Evolutionary conservation across 2,797 vertebrate genomes (phyloP).

Genomic region (Cephalopachus bancanus): DNA sequence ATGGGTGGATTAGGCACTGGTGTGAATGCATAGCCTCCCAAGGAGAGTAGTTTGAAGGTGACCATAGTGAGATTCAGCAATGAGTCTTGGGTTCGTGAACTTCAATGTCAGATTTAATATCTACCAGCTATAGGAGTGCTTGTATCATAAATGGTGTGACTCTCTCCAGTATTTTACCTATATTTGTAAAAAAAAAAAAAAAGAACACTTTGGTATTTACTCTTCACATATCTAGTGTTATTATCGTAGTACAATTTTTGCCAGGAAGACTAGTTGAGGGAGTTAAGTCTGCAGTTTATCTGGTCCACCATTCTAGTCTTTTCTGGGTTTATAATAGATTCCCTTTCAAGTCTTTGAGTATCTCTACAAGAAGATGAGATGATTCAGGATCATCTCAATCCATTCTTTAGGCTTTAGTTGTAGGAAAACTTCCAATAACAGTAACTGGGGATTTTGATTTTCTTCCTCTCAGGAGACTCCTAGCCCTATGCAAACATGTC

Average conservation of each 20-base stretch:
- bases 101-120: too few species aligned
- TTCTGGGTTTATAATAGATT: fast-evolving
- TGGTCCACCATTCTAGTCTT: background rate
- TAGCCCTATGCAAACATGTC: background rate
- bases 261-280: background rate
- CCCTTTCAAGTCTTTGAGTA: background rate
- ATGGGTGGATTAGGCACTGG: too few species aligned
- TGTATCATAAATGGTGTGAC: background rate
- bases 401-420: background rate
- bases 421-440: background rate
- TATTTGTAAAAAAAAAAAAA: background rate
- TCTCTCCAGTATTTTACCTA: background rate
- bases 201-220: background rate
- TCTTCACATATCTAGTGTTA: background rate
- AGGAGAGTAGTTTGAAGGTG: too few species aligned
- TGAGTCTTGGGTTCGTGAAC: too few species aligned
- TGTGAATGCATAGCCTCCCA: too few species aligned
- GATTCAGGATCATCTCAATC: background rate
- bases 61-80: too few species aligned
- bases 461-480: background rate
- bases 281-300: background rate
- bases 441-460: background rate
- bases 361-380: background rate
- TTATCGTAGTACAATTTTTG: background rate
- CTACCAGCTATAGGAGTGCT: background rate